Percentiles rank a stretch among this genome's conserved stretches.
Conservation (phyloP, 2,797 vertebrate species). For the Catharus ustulatus region DNA sequence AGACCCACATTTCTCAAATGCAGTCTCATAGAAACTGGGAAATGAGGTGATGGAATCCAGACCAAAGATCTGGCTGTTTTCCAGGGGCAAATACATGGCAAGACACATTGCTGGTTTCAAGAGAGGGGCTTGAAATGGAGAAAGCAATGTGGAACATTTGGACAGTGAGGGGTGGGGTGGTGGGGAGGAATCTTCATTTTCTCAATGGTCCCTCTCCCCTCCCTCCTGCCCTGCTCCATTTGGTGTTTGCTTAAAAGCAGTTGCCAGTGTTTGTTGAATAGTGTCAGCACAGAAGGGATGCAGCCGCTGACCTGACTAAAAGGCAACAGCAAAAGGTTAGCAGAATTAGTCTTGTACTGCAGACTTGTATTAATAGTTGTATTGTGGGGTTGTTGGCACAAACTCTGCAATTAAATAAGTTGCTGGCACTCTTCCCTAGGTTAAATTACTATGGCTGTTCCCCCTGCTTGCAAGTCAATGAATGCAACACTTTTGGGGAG, state of each 20-base stretch:
- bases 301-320: conserved; percentile 65
- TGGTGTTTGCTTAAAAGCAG: conserved; percentile 46
- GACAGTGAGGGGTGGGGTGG: not conserved
- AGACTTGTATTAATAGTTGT: conserved; percentile 74
- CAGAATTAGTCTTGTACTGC: conserved; percentile 75
- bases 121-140: not conserved
- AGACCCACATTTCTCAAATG: conserved; percentile 34
- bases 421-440: conserved; percentile 67
- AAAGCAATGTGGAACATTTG: not conserved
- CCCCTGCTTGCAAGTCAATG: conserved; percentile 42
- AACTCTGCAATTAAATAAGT: conserved; percentile 71
- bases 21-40: conserved; percentile 72
- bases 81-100: conserved; percentile 54
- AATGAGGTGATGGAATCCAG: conserved; percentile 69
- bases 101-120: conserved; percentile 25
- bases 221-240: not conserved
- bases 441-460: conserved; percentile 68
- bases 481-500: conserved; percentile 45
- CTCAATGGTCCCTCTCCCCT: not conserved
- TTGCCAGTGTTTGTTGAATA: conserved; percentile 60
- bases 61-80: conserved; percentile 44
- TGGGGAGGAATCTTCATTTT: conserved; percentile 1
- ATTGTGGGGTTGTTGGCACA: conserved; percentile 73
- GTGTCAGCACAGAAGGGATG: conserved; percentile 52
- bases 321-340: conserved; percentile 74